phyloP scores from a whole-genome alignment of 2,888 invertebrate genomes.

The Tanytarsus gracilentus region DNA sequence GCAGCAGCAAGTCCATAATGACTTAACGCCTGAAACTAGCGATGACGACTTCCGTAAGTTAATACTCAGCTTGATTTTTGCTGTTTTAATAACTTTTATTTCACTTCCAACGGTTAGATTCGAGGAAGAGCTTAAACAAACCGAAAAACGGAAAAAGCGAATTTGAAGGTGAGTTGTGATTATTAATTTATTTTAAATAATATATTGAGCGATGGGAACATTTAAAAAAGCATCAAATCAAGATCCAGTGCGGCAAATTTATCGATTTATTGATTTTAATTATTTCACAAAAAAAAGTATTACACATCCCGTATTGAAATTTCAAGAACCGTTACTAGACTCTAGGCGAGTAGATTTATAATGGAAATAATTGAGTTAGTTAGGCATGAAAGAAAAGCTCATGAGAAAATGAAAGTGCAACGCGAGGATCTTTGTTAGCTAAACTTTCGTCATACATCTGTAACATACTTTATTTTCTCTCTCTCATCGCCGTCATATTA shows the following conservation, averaged over 20 bases:
- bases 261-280: not conserved
- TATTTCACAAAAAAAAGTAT: not conserved
- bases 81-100: not conserved
- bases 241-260: not conserved
- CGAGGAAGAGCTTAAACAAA: not conserved
- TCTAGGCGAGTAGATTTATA: no score
- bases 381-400: no score
- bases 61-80: not conserved
- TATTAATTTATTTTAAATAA: not conserved
- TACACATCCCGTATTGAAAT: no score
- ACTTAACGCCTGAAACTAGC: not conserved
- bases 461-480: no score
- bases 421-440: no score
- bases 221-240: not conserved
- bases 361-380: no score
- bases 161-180: slow-evolving; percentile 1
- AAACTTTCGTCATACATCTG: no score
- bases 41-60: slow-evolving; percentile 7
- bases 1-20: not conserved
- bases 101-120: not conserved
- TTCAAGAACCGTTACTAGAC: no score
- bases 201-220: not conserved
- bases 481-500: no score
- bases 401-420: no score
- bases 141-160: slow-evolving; percentile 1